Conservation (phyloP, 2,113 vertebrate species). For the Mastomys natalensis region DNA sequence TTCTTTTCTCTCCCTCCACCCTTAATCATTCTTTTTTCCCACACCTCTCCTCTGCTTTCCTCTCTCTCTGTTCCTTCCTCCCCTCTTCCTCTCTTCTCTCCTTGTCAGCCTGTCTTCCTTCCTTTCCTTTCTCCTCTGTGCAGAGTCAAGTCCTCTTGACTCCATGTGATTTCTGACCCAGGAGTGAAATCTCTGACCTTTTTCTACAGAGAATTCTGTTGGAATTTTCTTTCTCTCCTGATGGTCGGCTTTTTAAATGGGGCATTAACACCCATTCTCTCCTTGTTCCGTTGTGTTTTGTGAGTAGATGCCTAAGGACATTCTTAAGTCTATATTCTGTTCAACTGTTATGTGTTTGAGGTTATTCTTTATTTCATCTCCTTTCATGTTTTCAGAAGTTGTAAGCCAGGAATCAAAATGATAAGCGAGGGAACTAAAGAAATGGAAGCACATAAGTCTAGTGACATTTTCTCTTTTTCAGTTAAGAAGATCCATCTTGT, state of each 20-base stretch:
- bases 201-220: conserved; percentile 12
- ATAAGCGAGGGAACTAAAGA: conserved; percentile 25
- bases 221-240: conserved; percentile 9
- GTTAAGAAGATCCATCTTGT: not conserved
- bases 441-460: conserved; percentile 13
- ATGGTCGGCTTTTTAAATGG: conserved; percentile 48
- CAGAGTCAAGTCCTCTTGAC: not conserved
- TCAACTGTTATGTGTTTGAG: not conserved
- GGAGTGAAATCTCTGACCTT: not conserved
- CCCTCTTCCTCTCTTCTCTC: not conserved
- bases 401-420: conserved; percentile 30
- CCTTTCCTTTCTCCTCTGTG: not conserved
- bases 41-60: not conserved
- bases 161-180: conserved; percentile 14
- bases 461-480: conserved; percentile 2
- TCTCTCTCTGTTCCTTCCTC: not conserved
- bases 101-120: not conserved
- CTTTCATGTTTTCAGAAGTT: conserved; percentile 40
- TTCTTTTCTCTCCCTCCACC: not conserved
- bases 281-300: not conserved
- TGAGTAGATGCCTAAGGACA: not conserved
- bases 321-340: conserved; percentile 62
- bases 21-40: not conserved
- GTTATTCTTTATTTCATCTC: conserved; percentile 22
- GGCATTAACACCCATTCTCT: not conserved